Percentiles rank a stretch among this genome's conserved stretches.
Evolutionary conservation across 2,888 invertebrate species (phyloP).

Genomic region (Nudaria mundana): DNA sequence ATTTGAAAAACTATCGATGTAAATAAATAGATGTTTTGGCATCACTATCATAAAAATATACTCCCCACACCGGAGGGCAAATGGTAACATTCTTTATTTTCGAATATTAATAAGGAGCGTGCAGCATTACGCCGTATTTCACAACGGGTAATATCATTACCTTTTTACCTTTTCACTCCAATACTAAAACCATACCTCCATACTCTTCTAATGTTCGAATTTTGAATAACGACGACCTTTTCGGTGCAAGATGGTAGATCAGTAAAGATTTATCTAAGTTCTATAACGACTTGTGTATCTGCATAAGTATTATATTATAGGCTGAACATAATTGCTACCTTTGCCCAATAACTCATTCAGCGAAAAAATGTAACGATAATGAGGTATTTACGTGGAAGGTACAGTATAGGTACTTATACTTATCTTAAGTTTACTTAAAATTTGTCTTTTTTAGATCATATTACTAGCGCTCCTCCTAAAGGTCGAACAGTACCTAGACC

Average conservation of each 20-base stretch:
- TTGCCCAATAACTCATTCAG: conserved; percentile 31
- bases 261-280: conserved; percentile 44
- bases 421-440: background rate
- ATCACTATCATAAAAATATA: conserved; percentile 56
- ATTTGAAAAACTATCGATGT: conserved; percentile 6
- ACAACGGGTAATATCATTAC: conserved; percentile 66
- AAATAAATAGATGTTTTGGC: conserved; percentile 9
- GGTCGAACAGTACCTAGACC: too few relatives aligned
- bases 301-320: conserved; percentile 24
- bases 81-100: conserved; percentile 77
- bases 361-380: conserved; percentile 29
- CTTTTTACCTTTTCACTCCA: conserved; percentile 38
- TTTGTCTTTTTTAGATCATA: background rate
- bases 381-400: background rate
- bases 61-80: conserved; percentile 64
- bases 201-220: conserved; percentile 52
- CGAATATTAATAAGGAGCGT: conserved; percentile 77
- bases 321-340: conserved; percentile 31
- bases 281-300: conserved; percentile 28
- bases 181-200: conserved; percentile 26
- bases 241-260: conserved; percentile 44
- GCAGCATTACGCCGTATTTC: conserved; percentile 77
- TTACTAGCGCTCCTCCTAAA: too few relatives aligned
- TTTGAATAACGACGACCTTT: conserved; percentile 35
- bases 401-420: background rate